Conservation (phyloP, 1,140 invertebrate species). For the Hypsibius dujardini region DNA sequence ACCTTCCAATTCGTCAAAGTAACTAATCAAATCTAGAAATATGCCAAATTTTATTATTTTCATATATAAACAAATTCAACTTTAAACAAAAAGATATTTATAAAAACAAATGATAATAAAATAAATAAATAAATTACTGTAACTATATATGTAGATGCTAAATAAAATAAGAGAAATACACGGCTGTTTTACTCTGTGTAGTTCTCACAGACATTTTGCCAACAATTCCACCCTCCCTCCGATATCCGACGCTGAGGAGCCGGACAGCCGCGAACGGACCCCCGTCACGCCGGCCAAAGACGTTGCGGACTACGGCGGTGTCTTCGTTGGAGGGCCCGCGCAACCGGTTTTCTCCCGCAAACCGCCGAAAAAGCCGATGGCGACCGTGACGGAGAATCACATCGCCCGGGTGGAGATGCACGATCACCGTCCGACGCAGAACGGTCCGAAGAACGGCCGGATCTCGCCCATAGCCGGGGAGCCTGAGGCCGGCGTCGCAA, state of each 20-base stretch:
- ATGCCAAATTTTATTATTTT: not conserved
- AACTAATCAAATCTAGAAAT: not conserved
- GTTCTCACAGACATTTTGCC: no score
- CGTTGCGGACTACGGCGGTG: not conserved
- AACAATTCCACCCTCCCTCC: not conserved
- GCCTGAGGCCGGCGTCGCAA: not conserved
- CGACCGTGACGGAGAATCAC: not conserved
- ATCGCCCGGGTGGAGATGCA: not conserved
- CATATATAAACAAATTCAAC: not conserved
- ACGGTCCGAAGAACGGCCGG: not conserved
- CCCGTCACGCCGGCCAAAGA: not conserved
- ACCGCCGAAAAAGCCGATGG: not conserved
- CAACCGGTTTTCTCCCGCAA: not conserved
- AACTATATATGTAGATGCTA: not conserved
- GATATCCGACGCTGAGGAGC: not conserved
- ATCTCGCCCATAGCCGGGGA: not conserved
- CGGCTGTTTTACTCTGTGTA: not conserved
- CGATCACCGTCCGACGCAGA: no score
- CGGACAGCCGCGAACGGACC: not conserved
- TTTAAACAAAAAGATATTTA: no score
- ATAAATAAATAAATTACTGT: not conserved
- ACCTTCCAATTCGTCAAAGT: slow-evolving; percentile 2
- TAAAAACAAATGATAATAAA: no score
- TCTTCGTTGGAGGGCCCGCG: not conserved
- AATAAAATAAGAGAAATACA: not conserved